A percentile compares a stretch with the other conserved stretches of the same genome.
These are phyloP conservation scores for Typhlichthys subterraneus DNA, from an alignment of 2,797 vertebrate species.

Conservation along the genomic window DNA sequence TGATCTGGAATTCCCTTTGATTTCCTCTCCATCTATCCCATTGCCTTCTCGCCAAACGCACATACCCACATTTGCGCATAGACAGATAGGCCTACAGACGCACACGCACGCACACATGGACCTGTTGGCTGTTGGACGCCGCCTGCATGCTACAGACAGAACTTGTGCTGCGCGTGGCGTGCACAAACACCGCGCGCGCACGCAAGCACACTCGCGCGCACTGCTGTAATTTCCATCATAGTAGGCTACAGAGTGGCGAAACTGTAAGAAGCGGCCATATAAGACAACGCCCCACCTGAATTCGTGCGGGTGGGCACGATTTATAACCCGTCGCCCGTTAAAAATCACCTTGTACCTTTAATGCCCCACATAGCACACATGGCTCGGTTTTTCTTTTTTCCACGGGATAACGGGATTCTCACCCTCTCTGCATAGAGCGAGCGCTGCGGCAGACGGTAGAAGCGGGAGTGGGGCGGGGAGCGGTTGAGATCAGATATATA, in stretches of 20 bases:
- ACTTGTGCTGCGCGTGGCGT: constrained; percentile 38
- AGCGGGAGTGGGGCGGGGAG: constrained; percentile 2
- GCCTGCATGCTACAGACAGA: constrained; percentile 29
- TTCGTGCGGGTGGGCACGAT: constrained; percentile 46
- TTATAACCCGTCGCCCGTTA: constrained; percentile 34
- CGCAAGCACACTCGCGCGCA: constrained; percentile 3
- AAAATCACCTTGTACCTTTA: constrained; percentile 54
- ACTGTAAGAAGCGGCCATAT: constrained; percentile 41
- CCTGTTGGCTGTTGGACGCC: constrained; percentile 64
- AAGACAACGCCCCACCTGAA: constrained; percentile 60
- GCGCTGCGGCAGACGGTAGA: constrained; percentile 62
- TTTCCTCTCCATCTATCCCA: constrained; percentile 31
- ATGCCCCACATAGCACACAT: constrained; percentile 51
- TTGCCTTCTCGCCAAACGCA: constrained; percentile 45
- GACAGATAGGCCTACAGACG: constrained; percentile 22
- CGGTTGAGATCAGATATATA: constrained; percentile 39
- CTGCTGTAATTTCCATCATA: constrained; percentile 51
- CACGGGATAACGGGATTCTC: constrained; percentile 52
- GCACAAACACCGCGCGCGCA: not conserved
- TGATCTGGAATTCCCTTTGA: constrained; percentile 72
- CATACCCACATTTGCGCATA: constrained; percentile 49
- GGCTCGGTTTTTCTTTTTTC: constrained; percentile 59
- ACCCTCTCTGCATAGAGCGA: constrained; percentile 52
- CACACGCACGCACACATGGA: constrained; percentile 32
- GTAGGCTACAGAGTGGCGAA: constrained; percentile 28